Base-by-base conservation (phyloP, 1,140 invertebrate species). In the Pentalonia nigronervosa region DNA sequence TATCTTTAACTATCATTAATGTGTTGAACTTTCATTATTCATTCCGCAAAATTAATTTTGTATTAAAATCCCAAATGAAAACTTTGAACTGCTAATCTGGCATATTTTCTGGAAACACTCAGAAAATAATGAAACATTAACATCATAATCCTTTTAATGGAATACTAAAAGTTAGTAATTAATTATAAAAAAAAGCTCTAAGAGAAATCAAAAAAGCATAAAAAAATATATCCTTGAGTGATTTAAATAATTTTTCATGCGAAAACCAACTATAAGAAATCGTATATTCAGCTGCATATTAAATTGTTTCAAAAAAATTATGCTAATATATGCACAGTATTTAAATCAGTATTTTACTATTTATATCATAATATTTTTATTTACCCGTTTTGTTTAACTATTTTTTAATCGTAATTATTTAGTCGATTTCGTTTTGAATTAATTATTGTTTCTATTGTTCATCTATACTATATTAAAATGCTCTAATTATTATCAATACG, bases 151-250 rank as follows among this genome's bases (percentile, higher is more conserved):
- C 47, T 50, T 50, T 50, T 88, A 88, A 88, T n/a, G 47, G n/a
- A 88, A 50, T 88, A 88, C n/a, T 88, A 50, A 87, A 50, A 88
- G 47, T 88, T 88, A 9, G 30, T 50, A 89, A 89, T 89, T 89
- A 89, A 89, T 89, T 34, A 11, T 36, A 89, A 53, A 88, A 50
- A 89, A 86, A 53, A 34, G 25, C 48, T 21, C 60, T n/a, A 34
- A 76, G 30, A 88, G 50, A 89, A 89, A 53, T 89, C 21, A 87
- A 50, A 53, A 89, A 34, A 89, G 47, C 34, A 36, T 36, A 34
- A 53, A 89, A 21, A 89, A 88, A 47, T n/a, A 47, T 86, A 45
- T 48, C 23, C 48, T 9, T 11, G 11, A 48, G 84, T n/a, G 45
- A 87, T 87, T 47, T 87, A 47, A 87, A 87, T 87, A 87, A 87